A percentile compares a stretch with the other conserved stretches of the same genome.
Evolutionary conservation across 2,113 vertebrate species (phyloP).

Genomic region (Semnopithecus entellus): DNA sequence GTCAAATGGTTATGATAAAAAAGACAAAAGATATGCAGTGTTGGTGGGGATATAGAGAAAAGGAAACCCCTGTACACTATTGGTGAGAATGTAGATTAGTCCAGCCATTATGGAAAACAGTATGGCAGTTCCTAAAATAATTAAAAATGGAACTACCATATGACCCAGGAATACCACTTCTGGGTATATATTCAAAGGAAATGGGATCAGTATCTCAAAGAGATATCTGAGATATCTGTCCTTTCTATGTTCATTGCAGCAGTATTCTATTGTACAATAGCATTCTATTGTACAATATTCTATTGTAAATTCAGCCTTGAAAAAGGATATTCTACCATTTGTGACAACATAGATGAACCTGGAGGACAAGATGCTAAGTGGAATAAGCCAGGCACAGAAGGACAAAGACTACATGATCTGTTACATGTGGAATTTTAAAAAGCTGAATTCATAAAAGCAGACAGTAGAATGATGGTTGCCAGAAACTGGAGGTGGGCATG

Average conservation of each 20-base stretch:
- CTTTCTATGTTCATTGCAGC: not conserved
- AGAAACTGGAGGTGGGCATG: not conserved
- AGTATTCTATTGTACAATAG: too few species aligned
- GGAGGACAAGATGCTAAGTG: not conserved
- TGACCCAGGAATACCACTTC: not conserved
- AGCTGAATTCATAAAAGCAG: not conserved
- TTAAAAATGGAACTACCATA: not conserved
- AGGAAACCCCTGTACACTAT: not conserved
- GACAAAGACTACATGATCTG: not conserved
- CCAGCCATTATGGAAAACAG: not conserved
- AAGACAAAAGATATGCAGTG: not conserved
- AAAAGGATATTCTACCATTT: not conserved
- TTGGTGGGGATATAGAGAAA: not conserved
- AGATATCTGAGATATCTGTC: not conserved
- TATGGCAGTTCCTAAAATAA: not conserved
- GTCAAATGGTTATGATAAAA: not conserved
- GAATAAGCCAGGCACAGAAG: not conserved
- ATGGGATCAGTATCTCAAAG: not conserved
- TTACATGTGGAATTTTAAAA: not conserved
- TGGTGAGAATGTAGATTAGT: not conserved
- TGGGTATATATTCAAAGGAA: not conserved
- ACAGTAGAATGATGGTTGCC: not conserved
- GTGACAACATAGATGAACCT: not conserved
- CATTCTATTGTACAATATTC: too few species aligned
- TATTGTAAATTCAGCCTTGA: not conserved